These are phyloP conservation scores for Coendou prehensilis DNA, from an alignment of 2,797 vertebrate species.

Conservation along the genomic window DNA sequence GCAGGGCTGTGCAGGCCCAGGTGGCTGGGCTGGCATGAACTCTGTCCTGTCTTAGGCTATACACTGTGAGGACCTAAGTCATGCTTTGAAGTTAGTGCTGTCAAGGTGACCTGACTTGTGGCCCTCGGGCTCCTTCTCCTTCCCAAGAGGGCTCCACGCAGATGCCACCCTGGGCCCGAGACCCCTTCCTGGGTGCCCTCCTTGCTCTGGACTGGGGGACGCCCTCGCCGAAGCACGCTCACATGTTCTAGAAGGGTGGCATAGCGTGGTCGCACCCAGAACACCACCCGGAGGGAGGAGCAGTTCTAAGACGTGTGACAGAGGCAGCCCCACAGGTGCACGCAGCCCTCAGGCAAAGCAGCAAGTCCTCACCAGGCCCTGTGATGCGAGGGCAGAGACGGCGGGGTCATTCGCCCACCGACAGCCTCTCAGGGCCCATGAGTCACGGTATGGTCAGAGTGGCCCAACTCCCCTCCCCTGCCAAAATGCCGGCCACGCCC, in stretches of 20 bases:
- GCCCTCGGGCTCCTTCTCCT: not conserved
- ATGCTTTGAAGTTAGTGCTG: not conserved
- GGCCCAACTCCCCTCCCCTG: not conserved
- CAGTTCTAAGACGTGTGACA: no score
- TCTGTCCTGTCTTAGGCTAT: rapidly evolving
- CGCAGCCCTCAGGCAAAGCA: not conserved
- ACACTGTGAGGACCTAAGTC: not conserved
- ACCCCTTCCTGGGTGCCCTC: not conserved
- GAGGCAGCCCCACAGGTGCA: not conserved
- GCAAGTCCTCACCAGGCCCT: not conserved
- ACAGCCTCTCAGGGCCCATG: no score
- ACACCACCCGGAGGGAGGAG: not conserved
- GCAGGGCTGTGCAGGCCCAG: slow-evolving; percentile 43
- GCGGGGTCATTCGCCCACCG: no score
- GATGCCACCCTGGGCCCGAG: rapidly evolving
- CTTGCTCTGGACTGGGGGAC: not conserved
- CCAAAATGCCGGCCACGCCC: rapidly evolving
- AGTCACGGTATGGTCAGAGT: not conserved
- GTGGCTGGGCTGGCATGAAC: rapidly evolving
- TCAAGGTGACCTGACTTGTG: not conserved
- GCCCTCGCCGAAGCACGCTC: no score
- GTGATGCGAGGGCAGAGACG: not conserved
- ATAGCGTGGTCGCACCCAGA: not conserved
- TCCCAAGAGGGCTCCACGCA: not conserved
- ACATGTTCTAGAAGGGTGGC: rapidly evolving